phyloP scores from a whole-genome alignment of 1,140 invertebrate genomes.

The Coptotermes formosanus region DNA sequence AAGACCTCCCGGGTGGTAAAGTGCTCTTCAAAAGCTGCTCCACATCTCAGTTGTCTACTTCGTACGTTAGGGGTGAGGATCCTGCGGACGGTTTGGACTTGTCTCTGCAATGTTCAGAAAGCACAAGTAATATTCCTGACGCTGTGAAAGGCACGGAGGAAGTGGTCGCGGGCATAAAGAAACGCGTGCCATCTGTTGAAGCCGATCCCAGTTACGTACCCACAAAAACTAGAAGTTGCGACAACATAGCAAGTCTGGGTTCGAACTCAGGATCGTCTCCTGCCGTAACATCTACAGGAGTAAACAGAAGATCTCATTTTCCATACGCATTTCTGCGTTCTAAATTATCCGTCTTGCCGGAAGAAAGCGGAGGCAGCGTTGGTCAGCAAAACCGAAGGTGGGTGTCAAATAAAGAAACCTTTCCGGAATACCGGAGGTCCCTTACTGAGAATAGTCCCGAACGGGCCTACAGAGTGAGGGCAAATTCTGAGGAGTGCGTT shows the following conservation, averaged over 20 bases:
- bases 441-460: conserved; percentile 37
- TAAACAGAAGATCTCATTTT: conserved; percentile 63
- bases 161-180: background rate
- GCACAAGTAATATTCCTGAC: background rate
- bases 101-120: background rate
- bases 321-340: conserved; percentile 76
- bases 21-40: conserved; percentile 71
- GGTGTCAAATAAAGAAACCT: conserved; percentile 39
- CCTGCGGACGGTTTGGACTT: conserved; percentile 73
- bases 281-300: conserved; percentile 40
- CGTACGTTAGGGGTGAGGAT: conserved; percentile 75
- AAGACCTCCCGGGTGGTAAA: conserved; percentile 34
- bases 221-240: conserved; percentile 61
- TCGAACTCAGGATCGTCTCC: background rate
- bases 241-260: conserved; percentile 51
- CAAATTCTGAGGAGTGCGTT: conserved; percentile 47
- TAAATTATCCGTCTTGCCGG: conserved; percentile 69
- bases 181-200: conserved; percentile 44
- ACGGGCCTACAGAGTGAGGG: conserved; percentile 48
- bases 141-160: background rate
- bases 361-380: conserved; percentile 57
- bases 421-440: conserved; percentile 30
- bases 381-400: conserved; percentile 45
- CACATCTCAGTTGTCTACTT: conserved; percentile 64
- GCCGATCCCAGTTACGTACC: conserved; percentile 49